Evolutionary conservation across 1,140 invertebrate genomes (phyloP).

Genomic region (Globodera rostochiensis): DNA sequence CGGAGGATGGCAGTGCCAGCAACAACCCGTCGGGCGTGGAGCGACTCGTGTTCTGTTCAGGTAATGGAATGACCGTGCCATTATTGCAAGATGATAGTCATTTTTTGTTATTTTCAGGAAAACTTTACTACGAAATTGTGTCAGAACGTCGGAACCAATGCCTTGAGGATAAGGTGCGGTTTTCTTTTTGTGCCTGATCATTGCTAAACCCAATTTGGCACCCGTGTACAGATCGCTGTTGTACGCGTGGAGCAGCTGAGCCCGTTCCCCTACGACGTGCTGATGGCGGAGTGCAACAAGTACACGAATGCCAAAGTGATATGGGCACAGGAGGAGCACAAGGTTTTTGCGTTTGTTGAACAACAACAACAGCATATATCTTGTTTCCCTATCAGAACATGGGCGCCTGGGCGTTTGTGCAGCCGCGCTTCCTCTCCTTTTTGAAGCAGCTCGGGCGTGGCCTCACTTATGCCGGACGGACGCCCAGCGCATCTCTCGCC

Average conservation of each 20-base stretch:
- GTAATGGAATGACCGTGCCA: slow-evolving; percentile 83
- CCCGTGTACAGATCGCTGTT: slow-evolving; percentile 75
- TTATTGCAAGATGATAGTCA: slow-evolving; percentile 65
- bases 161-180: slow-evolving; percentile 72
- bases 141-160: slow-evolving; percentile 80
- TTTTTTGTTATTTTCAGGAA: slow-evolving; percentile 85
- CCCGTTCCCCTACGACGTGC: slow-evolving; percentile 95
- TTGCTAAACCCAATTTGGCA: neutral
- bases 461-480: slow-evolving; percentile 52
- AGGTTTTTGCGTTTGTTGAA: slow-evolving; percentile 76
- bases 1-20: slow-evolving; percentile 53
- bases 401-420: slow-evolving; percentile 90
- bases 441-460: slow-evolving; percentile 38
- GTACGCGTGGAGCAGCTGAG: slow-evolving; percentile 86
- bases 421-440: slow-evolving; percentile 80
- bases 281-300: slow-evolving; percentile 84
- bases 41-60: slow-evolving; percentile 71
- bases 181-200: neutral
- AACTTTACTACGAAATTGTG: slow-evolving; percentile 92
- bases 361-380: slow-evolving; percentile 73
- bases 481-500: slow-evolving; percentile 52
- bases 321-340: slow-evolving; percentile 97
- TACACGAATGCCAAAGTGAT: slow-evolving; percentile 86
- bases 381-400: slow-evolving; percentile 14
- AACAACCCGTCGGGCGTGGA: slow-evolving; percentile 66